Conservation (phyloP, 2,113 vertebrate genomes). For the Sinocyclocheilus maitianheensis region DNA sequence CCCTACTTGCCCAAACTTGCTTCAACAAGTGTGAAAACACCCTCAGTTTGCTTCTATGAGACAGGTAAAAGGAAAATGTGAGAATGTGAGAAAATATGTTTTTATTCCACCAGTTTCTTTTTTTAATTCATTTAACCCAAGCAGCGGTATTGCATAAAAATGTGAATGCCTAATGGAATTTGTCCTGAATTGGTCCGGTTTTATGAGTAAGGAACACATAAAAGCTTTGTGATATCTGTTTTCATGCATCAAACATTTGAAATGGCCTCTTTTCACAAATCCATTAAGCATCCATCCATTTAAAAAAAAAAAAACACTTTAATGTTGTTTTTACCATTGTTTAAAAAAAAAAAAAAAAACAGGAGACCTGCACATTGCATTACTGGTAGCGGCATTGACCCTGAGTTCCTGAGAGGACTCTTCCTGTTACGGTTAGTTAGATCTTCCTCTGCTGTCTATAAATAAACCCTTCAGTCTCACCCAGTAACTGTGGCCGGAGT, state of each 20-base stretch:
- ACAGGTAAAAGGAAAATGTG: background rate
- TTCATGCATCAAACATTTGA: conserved; percentile 5
- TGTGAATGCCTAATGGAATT: background rate
- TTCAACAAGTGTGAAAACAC: background rate
- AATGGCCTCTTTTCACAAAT: conserved; percentile 15
- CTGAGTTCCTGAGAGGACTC: conserved; percentile 11
- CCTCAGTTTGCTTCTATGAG: background rate
- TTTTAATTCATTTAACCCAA: background rate
- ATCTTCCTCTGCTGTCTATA: conserved; percentile 31
- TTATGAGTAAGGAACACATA: background rate
- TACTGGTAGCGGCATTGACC: conserved; percentile 11
- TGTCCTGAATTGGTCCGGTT: background rate
- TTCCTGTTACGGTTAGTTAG: conserved; percentile 22
- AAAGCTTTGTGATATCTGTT: background rate
- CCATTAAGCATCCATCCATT: conserved; percentile 4
- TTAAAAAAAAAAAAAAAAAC: background rate
- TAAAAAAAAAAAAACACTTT: background rate
- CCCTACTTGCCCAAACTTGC: background rate
- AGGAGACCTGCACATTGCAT: background rate
- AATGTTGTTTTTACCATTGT: conserved; percentile 8
- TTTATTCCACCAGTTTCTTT: background rate
- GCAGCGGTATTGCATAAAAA: background rate
- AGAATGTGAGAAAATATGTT: background rate
- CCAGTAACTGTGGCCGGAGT: background rate
- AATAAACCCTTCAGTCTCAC: conserved; percentile 28